Base-by-base conservation (phyloP, 2,113 vertebrate species). In the Corapipo altera region DNA sequence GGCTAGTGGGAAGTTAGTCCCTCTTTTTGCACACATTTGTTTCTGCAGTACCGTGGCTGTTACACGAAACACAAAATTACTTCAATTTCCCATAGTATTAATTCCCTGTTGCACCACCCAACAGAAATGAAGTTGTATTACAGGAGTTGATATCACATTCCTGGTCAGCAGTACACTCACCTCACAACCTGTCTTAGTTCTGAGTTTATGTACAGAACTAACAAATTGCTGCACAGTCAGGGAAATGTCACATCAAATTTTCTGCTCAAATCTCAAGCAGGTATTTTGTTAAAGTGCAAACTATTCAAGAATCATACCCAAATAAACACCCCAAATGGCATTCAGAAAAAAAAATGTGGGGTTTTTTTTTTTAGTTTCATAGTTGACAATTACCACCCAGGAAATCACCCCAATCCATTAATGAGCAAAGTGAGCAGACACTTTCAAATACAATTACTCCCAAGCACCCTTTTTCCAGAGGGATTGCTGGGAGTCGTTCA, bases 231-330 rank as follows among this genome's bases (percentile, higher is more conserved):
- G 72, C 83, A n/a, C 1, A 57, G 33, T 23, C 10, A 8, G 64
- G 59, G 49, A 89, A 85, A 51, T 0, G 1, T 39, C 77, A 54
- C n/a, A 55, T 66, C 19, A 37, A 15, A 11, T 27, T 69, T 74
- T 82, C 66, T 94, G 61, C 82, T 86, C 51, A 55, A 62, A 83
- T 94, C 82, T 95, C 66, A 91, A 85, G 69, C 39, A 92, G 49
- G 1, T 67, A 43, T 41, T 88, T 69, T 91, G 82, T 22, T 91
- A 62, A 95, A 96, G 72, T 91, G 86, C 85, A 89, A 84, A 75
- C 69, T 57, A 64, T 67, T 82, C 49, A 57, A 57, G 55, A 90
- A 65, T 12, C 5, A 87, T 27, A 82, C 66, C 46, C 51, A 54
- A 69, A 57, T 44, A 52, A 72, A 61, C 55, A 52, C 9, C 28